These are phyloP conservation scores for Enteromius paludinosus DNA, from an alignment of 2,797 vertebrate species.

Conservation along the genomic window DNA sequence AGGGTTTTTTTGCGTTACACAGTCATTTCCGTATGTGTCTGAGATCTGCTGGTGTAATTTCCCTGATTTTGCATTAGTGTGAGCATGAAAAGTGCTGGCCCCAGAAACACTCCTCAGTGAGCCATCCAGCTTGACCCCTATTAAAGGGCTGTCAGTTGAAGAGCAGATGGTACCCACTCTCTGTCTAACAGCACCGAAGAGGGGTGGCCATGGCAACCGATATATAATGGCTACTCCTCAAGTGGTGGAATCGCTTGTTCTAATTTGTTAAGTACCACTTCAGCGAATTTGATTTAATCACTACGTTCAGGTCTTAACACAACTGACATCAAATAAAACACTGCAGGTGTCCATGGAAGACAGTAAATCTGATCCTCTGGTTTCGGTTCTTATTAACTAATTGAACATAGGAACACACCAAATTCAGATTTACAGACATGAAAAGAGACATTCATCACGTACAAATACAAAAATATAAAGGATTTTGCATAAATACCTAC, in stretches of 20 bases:
- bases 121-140: constrained; percentile 78
- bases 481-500: neutral
- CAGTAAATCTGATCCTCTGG: constrained; percentile 63
- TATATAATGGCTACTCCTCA: constrained; percentile 73
- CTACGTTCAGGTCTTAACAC: constrained; percentile 74
- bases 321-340: constrained; percentile 75
- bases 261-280: constrained; percentile 86
- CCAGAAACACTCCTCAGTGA: constrained; percentile 73
- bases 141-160: constrained; percentile 77
- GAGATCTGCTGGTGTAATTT: constrained; percentile 69
- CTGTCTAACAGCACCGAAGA: constrained; percentile 60
- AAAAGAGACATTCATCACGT: neutral
- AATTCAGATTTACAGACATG: constrained; percentile 41
- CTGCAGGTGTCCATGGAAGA: constrained; percentile 62
- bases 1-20: constrained; percentile 31
- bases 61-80: constrained; percentile 72
- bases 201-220: constrained; percentile 79
- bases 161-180: constrained; percentile 77
- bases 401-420: constrained; percentile 46
- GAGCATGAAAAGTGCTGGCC: constrained; percentile 69
- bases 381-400: constrained; percentile 63
- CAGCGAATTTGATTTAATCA: constrained; percentile 79
- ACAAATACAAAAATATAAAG: neutral
- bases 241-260: constrained; percentile 78
- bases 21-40: constrained; percentile 37